Evolutionary conservation across 2,888 invertebrate genomes (phyloP), one percentile per base, ranked within the genome.

Genomic region (Xestia c-nigrum): DNA sequence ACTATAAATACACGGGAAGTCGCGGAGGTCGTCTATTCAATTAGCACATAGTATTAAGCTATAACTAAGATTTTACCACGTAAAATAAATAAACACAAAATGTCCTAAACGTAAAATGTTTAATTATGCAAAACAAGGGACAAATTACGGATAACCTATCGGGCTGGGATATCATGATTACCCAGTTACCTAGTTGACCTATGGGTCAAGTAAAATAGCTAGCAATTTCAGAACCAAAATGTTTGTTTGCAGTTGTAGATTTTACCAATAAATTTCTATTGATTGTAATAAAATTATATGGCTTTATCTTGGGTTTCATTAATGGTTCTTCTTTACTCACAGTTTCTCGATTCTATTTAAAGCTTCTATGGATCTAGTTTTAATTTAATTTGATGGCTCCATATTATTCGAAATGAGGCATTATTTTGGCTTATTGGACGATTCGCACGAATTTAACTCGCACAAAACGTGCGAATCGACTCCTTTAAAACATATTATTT

Each of bases 131-230:
- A 78, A 83, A 72, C 59, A 40, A 77, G 65, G 31, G 65, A 79
- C 73, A 86, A 83, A 76, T 74, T 69, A 59, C 43, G 55, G 74
- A 83, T 83, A 83, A 70, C 50, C 52, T 78, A 70, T 73, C 61
- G 68, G 65, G 40, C 73, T 79, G 40, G 64, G 61, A 78, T 72
- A 69, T 72, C 78, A 68, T 80, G 73, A 71, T 72, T 78, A 63
- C 55, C 76, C 72, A 76, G 68, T 83, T 87, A 83, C 70, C 68
- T 50, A 63, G 65, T 82, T 75, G 68, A 72, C 63, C 76, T 61
- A 3, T 12, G 70, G 80, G 74, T 74, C 72, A 61, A 72, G 31
- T 85, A 78, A 77, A 82, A 78, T 85, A 69, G 47, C 78, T 47
- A 73, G 55, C n/a, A 65, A 59, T 78, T 73, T 76, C 40, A 40